Percentiles rank a stretch among this genome's conserved stretches.
Conservation (phyloP, 2,797 vertebrate genomes). For the Diplodus sargus region DNA sequence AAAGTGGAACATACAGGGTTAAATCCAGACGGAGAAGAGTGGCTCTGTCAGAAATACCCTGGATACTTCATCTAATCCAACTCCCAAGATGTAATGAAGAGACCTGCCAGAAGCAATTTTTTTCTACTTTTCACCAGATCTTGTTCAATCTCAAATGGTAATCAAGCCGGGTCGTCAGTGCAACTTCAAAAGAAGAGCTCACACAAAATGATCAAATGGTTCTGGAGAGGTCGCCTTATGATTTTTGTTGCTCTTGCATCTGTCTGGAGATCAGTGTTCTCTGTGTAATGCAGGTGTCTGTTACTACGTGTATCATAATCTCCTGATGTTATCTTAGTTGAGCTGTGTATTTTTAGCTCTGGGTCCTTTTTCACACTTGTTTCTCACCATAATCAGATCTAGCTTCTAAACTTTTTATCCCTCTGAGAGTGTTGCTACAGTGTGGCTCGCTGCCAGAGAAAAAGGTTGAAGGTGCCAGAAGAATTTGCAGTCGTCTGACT, state of each 20-base stretch:
- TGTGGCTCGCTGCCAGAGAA: constrained; percentile 40
- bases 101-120: constrained; percentile 66
- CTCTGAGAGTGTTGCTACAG: constrained; percentile 44
- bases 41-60: constrained; percentile 65
- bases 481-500: constrained; percentile 33
- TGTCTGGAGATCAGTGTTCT: constrained; percentile 58
- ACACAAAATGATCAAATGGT: constrained; percentile 61
- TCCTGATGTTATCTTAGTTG: constrained; percentile 64
- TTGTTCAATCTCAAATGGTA: constrained; percentile 71
- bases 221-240: constrained; percentile 52
- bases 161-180: constrained; percentile 63
- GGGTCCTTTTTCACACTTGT: constrained; percentile 44
- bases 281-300: constrained; percentile 60
- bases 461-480: constrained; percentile 34
- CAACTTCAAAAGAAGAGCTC: constrained; percentile 65
- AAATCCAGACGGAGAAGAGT: constrained; percentile 55
- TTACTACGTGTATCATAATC: constrained; percentile 37
- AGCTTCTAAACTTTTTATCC: constrained; percentile 55
- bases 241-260: constrained; percentile 61
- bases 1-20: constrained; percentile 67
- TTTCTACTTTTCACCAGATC: constrained; percentile 69
- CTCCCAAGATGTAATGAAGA: constrained; percentile 69
- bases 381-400: constrained; percentile 55
- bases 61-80: constrained; percentile 68
- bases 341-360: constrained; percentile 39